Percentiles rank a stretch among this genome's conserved stretches.
Conservation (phyloP, 1,140 invertebrate genomes). For the Pseudoatta argentina region DNA sequence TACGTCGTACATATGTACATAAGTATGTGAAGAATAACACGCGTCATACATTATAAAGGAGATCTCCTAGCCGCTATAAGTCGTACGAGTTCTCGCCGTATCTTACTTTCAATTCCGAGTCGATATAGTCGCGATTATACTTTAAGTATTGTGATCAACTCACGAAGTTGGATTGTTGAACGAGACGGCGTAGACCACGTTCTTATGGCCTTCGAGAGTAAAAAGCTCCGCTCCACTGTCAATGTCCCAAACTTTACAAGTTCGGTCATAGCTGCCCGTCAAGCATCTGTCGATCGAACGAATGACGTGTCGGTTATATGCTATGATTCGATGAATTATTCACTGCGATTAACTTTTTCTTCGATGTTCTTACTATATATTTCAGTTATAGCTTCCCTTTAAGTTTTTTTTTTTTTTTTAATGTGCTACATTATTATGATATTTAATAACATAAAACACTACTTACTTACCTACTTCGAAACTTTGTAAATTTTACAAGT, state of each 20-base stretch:
- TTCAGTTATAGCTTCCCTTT: not conserved
- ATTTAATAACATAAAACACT: conserved; percentile 6
- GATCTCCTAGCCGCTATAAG: not conserved
- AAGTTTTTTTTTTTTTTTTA: no score
- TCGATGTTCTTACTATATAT: not conserved
- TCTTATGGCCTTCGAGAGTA: conserved; percentile 91
- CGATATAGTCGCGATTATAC: conserved; percentile 9
- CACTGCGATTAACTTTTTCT: not conserved
- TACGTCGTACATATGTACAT: not conserved
- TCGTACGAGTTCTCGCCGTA: not conserved
- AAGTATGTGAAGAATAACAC: not conserved
- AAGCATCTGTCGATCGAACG: conserved; percentile 88
- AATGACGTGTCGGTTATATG: not conserved
- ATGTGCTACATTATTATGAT: no score
- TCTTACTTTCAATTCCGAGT: conserved; percentile 2
- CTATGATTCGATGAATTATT: not conserved
- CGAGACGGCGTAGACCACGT: conserved; percentile 92
- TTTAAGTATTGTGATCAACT: conserved; percentile 72
- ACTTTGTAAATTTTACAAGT: not conserved
- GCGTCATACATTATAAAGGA: not conserved
- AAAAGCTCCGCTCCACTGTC: conserved; percentile 90
- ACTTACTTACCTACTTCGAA: not conserved
- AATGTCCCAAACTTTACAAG: conserved; percentile 94
- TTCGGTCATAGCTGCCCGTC: conserved; percentile 94
- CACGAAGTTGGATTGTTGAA: conserved; percentile 93